Conservation (phyloP, 2,113 vertebrate species). For the Crotophaga sulcirostris region DNA sequence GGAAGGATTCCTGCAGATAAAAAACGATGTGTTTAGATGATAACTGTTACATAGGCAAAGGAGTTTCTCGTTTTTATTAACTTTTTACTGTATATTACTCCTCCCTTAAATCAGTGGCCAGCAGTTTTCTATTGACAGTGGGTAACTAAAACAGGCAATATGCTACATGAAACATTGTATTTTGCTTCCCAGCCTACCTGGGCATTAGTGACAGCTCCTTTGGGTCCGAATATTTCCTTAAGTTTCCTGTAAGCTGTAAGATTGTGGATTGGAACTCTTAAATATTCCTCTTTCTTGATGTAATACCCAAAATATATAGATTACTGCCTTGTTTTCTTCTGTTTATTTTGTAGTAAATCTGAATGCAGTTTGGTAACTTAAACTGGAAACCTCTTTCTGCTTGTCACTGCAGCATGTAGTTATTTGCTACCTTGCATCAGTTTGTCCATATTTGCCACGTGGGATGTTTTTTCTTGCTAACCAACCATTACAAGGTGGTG, state of each 20-base stretch:
- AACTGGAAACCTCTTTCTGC: not conserved
- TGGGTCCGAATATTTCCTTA: not conserved
- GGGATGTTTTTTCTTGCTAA: not conserved
- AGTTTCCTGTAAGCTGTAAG: not conserved
- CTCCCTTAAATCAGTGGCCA: not conserved
- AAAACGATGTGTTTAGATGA: not conserved
- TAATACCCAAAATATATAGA: not conserved
- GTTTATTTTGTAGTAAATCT: not conserved
- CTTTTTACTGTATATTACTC: not conserved
- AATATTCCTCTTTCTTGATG: not conserved
- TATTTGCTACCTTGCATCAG: not conserved
- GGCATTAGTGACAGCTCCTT: not conserved
- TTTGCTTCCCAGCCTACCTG: not conserved
- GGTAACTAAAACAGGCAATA: not conserved
- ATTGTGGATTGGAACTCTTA: not conserved
- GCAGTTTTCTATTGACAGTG: not conserved
- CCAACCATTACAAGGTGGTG: not conserved
- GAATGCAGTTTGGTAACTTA: not conserved
- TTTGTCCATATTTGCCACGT: not conserved
- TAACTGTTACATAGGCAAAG: not conserved
- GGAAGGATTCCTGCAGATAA: not conserved
- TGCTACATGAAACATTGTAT: not conserved
- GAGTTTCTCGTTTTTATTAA: not conserved
- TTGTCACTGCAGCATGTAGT: not conserved
- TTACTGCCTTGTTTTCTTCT: not conserved